Percentiles rank a stretch among this genome's conserved stretches.
Evolutionary conservation across 2,888 invertebrate species (phyloP).

Genomic region (Netelia melanura): DNA sequence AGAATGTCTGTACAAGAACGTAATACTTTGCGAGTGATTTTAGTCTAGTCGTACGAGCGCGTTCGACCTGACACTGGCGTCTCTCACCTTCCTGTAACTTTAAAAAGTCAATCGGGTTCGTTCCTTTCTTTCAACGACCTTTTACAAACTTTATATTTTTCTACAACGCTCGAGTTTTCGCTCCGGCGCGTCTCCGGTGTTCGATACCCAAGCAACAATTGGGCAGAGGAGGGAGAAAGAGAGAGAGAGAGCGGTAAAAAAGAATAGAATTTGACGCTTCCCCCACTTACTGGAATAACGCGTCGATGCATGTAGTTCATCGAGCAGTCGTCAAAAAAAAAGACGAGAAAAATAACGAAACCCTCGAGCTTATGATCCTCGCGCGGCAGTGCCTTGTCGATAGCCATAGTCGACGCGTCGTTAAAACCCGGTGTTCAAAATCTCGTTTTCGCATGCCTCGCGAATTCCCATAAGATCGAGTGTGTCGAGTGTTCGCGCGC

Average conservation of each 20-base stretch:
- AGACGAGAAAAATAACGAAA: conserved; percentile 9
- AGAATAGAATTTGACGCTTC: not conserved
- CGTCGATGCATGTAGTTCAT: conserved; percentile 9
- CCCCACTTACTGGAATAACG: conserved; percentile 6
- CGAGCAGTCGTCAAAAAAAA: conserved; percentile 21
- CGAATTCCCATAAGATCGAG: not conserved
- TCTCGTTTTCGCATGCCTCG: not conserved
- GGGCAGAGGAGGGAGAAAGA: no score
- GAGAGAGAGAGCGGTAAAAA: not conserved
- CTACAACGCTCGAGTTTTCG: not conserved
- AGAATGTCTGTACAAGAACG: conserved; percentile 66
- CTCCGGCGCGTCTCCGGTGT: conserved; percentile 12
- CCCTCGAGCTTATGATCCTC: not conserved
- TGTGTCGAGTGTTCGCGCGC: conserved; percentile 32
- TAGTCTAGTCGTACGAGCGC: conserved; percentile 73
- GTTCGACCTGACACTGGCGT: conserved; percentile 68
- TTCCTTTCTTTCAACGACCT: not conserved
- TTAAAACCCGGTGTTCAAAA: not conserved
- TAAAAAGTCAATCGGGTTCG: conserved; percentile 22
- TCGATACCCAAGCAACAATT: conserved; percentile 4
- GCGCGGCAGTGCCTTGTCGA: conserved; percentile 8
- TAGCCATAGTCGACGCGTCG: not conserved
- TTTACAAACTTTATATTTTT: not conserved
- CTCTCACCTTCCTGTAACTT: conserved; percentile 19
- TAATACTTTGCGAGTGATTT: conserved; percentile 69